Evolutionary conservation across 2,888 invertebrate species (phyloP).

Genomic region (Melanophora roralis): DNA sequence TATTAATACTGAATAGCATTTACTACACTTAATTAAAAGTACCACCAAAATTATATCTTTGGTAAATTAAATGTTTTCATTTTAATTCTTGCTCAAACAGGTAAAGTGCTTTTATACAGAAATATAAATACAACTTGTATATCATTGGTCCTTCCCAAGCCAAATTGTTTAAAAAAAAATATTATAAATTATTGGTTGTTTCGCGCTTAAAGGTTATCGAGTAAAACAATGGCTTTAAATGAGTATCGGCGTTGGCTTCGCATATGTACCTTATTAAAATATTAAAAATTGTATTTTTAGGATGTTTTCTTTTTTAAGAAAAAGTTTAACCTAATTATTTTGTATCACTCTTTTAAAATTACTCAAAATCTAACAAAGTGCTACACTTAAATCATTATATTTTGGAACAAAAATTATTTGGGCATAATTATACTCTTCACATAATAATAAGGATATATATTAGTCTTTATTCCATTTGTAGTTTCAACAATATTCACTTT

Average conservation of each 20-base stretch:
- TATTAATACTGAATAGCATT: conserved; percentile 29
- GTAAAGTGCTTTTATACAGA: no score
- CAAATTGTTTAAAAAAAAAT: conserved; percentile 19
- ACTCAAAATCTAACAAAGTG: no score
- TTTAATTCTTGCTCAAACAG: neutral
- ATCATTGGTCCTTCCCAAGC: neutral
- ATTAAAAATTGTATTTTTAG: no score
- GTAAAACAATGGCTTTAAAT: neutral
- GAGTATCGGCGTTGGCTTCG: neutral
- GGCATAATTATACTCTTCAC: no score
- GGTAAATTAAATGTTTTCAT: conserved; percentile 47
- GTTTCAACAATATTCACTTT: no score
- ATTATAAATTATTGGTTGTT: conserved; percentile 54
- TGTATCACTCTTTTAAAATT: no score
- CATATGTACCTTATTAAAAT: conserved; percentile 15
- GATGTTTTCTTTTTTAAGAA: no score
- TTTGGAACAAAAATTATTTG: no score
- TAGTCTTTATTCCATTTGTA: no score
- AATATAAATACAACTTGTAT: conserved; percentile 19
- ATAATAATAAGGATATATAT: no score
- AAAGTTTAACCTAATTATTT: no score
- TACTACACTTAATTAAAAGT: neutral
- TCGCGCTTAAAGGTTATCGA: conserved; percentile 36
- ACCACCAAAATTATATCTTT: conserved; percentile 33
- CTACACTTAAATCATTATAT: no score